phyloP scores from a whole-genome alignment of 2,888 invertebrate genomes.

The Cataglyphis livida region DNA sequence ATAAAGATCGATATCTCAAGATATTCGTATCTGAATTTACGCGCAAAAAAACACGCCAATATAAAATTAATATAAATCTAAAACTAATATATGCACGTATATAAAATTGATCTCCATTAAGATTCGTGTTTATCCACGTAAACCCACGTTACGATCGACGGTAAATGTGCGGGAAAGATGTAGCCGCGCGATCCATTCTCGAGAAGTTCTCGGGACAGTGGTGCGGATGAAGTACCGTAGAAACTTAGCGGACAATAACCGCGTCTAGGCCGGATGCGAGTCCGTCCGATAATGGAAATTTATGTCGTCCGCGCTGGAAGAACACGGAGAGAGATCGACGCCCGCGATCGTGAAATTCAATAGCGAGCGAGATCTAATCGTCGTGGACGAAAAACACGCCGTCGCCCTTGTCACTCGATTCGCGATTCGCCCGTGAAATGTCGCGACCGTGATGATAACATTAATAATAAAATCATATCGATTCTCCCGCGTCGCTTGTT shows the following conservation, averaged over 20 bases:
- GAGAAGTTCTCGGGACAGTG: not conserved
- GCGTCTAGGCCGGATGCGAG: slow-evolving; percentile 73
- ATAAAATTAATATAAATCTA: not conserved
- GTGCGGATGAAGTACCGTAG: not conserved
- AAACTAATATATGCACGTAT: not conserved
- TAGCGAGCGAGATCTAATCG: slow-evolving; percentile 70
- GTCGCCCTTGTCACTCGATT: slow-evolving; percentile 39
- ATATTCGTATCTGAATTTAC: not conserved
- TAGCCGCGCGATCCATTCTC: slow-evolving; percentile 21
- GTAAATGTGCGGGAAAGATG: slow-evolving; percentile 24
- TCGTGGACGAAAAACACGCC: slow-evolving; percentile 53
- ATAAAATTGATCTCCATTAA: not conserved
- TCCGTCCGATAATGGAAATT: slow-evolving; percentile 77
- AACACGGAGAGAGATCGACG: slow-evolving; percentile 31
- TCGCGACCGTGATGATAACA: slow-evolving; percentile 36
- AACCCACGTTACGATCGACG: slow-evolving; percentile 4
- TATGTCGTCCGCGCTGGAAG: slow-evolving; percentile 66
- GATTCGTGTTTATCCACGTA: not conserved
- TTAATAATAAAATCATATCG: slow-evolving; percentile 56
- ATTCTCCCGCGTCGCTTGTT: slow-evolving; percentile 40
- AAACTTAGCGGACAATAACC: slow-evolving; percentile 68
- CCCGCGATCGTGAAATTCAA: slow-evolving; percentile 69
- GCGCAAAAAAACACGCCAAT: not conserved
- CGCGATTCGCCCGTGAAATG: slow-evolving; percentile 57
- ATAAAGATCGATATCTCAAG: not conserved